These are phyloP conservation scores for Musca vetustissima DNA, from an alignment of 1,140 invertebrate species.

Conservation along the genomic window DNA sequence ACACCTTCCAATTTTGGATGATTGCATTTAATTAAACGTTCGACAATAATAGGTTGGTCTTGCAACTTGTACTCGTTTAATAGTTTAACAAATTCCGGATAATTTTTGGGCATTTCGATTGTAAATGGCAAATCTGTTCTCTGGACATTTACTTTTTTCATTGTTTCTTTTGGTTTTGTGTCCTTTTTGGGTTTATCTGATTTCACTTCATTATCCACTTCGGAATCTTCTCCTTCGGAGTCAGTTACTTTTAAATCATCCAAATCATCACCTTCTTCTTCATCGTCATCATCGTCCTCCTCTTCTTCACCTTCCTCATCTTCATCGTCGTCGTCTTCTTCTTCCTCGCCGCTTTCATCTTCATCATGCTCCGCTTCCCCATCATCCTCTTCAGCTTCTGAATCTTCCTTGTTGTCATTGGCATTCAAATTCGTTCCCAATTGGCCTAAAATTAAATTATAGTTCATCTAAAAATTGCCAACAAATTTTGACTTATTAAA, in stretches of 20 bases:
- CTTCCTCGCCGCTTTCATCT: constrained; percentile 36
- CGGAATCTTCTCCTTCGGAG: constrained; percentile 37
- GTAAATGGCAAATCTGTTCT: constrained; percentile 69
- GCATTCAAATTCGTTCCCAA: constrained; percentile 14
- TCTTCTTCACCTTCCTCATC: constrained; percentile 50
- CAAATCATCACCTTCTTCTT: constrained; percentile 53
- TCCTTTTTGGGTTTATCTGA: constrained; percentile 33
- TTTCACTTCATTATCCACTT: constrained; percentile 25
- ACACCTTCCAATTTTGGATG: constrained; percentile 73
- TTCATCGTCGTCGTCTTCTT: constrained; percentile 38
- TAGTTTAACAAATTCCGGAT: constrained; percentile 68
- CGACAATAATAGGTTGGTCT: constrained; percentile 71
- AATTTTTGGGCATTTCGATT: constrained; percentile 67
- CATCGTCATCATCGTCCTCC: constrained; percentile 35
- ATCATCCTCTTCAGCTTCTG: constrained; percentile 41
- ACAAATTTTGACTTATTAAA: not conserved
- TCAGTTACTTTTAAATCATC: constrained; percentile 58
- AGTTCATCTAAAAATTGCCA: not conserved
- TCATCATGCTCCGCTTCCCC: constrained; percentile 36
- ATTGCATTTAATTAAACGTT: constrained; percentile 84
- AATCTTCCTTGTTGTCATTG: constrained; percentile 33
- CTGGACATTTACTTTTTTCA: constrained; percentile 34
- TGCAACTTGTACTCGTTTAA: constrained; percentile 63
- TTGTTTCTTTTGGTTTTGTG: constrained; percentile 27
- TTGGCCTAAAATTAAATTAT: not conserved